Evolutionary conservation across 2,113 vertebrate genomes (phyloP).

Genomic region (Ancistrus triradiatus): DNA sequence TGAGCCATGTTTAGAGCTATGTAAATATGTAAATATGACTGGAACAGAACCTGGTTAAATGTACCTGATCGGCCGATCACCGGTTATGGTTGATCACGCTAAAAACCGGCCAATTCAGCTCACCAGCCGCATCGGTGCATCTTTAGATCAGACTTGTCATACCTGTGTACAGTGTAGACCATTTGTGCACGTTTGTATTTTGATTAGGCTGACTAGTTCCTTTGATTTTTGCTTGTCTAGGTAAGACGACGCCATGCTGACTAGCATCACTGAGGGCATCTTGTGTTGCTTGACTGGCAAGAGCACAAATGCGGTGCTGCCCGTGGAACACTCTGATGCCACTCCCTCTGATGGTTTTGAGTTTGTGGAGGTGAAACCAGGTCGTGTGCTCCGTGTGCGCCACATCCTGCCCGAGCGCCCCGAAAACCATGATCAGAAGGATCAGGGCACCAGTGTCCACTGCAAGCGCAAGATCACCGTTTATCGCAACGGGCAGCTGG

Average conservation of each 20-base stretch:
- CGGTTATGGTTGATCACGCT: too few species aligned
- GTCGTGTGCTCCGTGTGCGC: constrained; percentile 81
- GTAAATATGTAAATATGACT: too few species aligned
- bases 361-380: constrained; percentile 93
- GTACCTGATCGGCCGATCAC: too few species aligned
- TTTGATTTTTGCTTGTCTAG: constrained; percentile 51
- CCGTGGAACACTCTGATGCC: constrained; percentile 79
- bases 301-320: constrained; percentile 77
- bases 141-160: too few species aligned
- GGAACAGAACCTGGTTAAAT: too few species aligned
- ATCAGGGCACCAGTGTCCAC: constrained; percentile 61
- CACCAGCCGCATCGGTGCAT: too few species aligned
- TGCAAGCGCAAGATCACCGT: constrained; percentile 91
- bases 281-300: constrained; percentile 91
- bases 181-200: too few species aligned
- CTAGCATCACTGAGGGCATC: constrained; percentile 84
- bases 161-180: too few species aligned
- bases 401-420: constrained; percentile 70
- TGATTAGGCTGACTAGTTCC: too few species aligned
- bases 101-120: too few species aligned
- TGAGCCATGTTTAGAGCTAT: too few species aligned
- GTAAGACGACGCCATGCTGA: constrained; percentile 75
- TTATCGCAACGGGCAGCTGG: constrained; percentile 88
- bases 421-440: constrained; percentile 38
- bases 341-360: constrained; percentile 76